Evolutionary conservation across 2,888 invertebrate species (phyloP).

Genomic region (Zygothrica quintamaculata): DNA sequence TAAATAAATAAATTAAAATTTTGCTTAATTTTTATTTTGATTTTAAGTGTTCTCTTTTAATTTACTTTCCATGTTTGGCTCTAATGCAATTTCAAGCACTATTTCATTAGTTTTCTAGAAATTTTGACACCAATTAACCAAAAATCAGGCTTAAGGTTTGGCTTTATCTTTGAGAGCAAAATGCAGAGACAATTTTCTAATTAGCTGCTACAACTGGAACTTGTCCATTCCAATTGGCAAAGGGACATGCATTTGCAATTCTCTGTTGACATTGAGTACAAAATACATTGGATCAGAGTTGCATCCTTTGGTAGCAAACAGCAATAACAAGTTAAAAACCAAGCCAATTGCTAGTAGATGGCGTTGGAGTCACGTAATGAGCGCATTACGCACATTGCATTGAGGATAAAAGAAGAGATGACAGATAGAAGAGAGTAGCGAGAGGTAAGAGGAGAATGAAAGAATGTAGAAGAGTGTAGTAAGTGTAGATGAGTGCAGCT

Average conservation of each 20-base stretch:
- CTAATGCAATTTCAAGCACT: no score
- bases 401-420: no score
- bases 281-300: no score
- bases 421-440: constrained; percentile 7
- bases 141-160: constrained; percentile 41
- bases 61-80: no score
- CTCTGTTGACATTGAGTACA: no score
- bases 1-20: no score
- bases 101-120: constrained; percentile 61
- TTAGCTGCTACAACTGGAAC: constrained; percentile 51
- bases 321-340: constrained; percentile 14
- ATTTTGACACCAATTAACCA: constrained; percentile 30
- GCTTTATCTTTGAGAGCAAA: constrained; percentile 47
- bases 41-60: no score
- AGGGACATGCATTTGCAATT: constrained; percentile 51
- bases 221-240: constrained; percentile 43
- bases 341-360: constrained; percentile 50
- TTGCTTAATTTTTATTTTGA: no score
- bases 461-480: no score
- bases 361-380: constrained; percentile 72
- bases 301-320: neutral
- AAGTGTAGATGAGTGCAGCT: no score
- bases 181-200: constrained; percentile 63
- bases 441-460: constrained; percentile 5
- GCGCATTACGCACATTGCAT: constrained; percentile 74